A percentile compares a stretch with the other conserved stretches of the same genome.
phyloP scores from a whole-genome alignment of 2,797 vertebrate species.

The Cryptoprocta ferox region DNA sequence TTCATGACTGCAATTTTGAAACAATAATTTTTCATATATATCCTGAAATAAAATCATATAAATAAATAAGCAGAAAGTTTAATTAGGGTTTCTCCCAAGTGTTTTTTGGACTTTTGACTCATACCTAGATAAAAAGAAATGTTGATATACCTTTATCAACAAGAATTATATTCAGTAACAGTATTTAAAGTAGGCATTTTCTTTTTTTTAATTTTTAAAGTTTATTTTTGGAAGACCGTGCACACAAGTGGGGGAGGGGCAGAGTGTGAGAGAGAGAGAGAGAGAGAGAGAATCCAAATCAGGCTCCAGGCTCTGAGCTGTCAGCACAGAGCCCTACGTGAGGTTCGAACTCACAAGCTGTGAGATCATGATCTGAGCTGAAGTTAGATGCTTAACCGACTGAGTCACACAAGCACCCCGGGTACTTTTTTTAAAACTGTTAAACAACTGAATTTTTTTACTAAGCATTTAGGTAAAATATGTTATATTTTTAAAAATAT shows the following conservation, averaged over 20 bases:
- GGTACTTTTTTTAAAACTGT: not conserved
- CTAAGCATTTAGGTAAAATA: not conserved
- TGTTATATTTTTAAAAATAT: not conserved
- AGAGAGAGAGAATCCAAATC: too few species aligned
- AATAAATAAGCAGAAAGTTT: not conserved
- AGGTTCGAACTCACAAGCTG: too few species aligned
- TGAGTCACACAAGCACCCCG: too few species aligned
- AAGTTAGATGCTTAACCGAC: too few species aligned
- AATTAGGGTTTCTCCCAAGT: not conserved
- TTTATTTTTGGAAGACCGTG: too few species aligned
- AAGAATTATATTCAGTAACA: not conserved
- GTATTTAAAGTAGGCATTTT: not conserved
- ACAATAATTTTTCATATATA: not conserved
- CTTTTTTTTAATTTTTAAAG: not conserved
- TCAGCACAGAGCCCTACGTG: fast-evolving
- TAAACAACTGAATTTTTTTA: not conserved
- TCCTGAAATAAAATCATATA: not conserved
- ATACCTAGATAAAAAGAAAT: not conserved
- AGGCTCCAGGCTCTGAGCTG: too few species aligned
- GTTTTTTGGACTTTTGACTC: not conserved
- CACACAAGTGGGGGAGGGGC: too few species aligned
- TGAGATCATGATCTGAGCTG: too few species aligned
- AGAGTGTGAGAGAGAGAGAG: too few species aligned
- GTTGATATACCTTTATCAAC: not conserved
- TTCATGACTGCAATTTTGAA: not conserved